phyloP scores from a whole-genome alignment of 1,140 invertebrate genomes.

The Ruditapes philippinarum region DNA sequence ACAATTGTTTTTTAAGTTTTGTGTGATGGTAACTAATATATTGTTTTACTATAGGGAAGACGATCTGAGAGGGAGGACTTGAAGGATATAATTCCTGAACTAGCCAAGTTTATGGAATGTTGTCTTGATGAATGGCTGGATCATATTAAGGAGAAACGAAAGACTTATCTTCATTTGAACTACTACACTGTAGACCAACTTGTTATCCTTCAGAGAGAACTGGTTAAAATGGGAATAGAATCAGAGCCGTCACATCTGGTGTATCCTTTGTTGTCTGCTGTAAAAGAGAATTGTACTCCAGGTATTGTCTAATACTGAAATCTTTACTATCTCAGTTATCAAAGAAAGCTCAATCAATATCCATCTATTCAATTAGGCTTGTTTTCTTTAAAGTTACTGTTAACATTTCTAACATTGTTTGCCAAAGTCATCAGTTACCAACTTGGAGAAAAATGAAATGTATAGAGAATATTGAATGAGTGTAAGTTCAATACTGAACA shows the following conservation, averaged over 20 bases:
- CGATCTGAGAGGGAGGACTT: slow-evolving; percentile 21
- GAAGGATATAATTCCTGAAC: slow-evolving; percentile 59
- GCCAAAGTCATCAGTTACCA: no score
- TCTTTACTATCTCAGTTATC: no score
- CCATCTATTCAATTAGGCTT: no score
- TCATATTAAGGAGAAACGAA: slow-evolving; percentile 76
- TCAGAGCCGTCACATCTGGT: slow-evolving; percentile 63
- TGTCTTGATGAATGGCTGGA: slow-evolving; percentile 79
- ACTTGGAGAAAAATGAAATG: no score
- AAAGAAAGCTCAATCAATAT: no score
- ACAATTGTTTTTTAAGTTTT: no score
- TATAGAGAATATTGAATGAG: no score
- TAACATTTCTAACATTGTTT: no score
- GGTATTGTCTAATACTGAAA: no score
- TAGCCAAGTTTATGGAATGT: slow-evolving; percentile 80
- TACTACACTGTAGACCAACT: slow-evolving; percentile 82
- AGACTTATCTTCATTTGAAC: slow-evolving; percentile 79
- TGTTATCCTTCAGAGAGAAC: slow-evolving; percentile 80
- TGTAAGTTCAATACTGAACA: no score
- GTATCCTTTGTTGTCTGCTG: slow-evolving; percentile 74
- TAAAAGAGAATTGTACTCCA: slow-evolving; percentile 71
- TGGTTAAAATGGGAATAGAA: slow-evolving; percentile 72
- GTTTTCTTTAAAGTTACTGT: no score
- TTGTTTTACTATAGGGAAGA: slow-evolving; percentile 17
- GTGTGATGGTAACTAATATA: no score